Base-by-base conservation (phyloP, 2,113 vertebrate genomes). In the Dasyornis broadbenti region DNA sequence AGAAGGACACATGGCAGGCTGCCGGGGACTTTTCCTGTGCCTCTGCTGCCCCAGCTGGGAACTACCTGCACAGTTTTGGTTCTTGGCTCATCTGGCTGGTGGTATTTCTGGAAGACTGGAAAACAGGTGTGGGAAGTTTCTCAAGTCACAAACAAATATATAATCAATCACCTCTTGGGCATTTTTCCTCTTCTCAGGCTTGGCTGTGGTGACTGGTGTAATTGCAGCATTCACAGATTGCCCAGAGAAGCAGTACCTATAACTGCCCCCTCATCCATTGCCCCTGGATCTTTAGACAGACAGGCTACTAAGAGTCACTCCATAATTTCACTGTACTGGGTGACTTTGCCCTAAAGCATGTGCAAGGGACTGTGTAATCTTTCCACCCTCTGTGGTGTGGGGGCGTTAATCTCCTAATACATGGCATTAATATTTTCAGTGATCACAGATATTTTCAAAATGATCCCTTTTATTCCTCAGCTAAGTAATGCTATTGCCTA, bases 301-400 rank as follows among this genome's bases (percentile, higher is more conserved):
- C 33, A 30, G 70, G 28, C 28, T 60, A 14, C 39, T 0, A 10
- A 33, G 53, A 53, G 26, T 59, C 8, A 11, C 12, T 40, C 3
- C 4, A 5, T 86, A 30, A 82, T 65, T 85, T 80, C 50, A 16
- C 18, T 80, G 16, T 27, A 7, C 26, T 78, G 87, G 33, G 45
- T 77, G 39, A 37, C 71, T 82, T 82, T 70, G 35, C 42, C 63
- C 54, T 54, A 11, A 63, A 69, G 37, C n/a, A 14, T 31, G 7
- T 70, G 23, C 31, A 24, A 65, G 39, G n/a, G n/a, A 4, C 5
- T 76, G 5, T 76, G 39, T 64, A 47, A 76, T 91, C 82, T 44
- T 68, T 52, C n/a, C 22, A 45, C 37, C 15, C 0, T 0, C 56
- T 70, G 13, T 69, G 42, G 11, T 72, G 47, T 0, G 1, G 61